A percentile compares a stretch with the other conserved stretches of the same genome.
These are phyloP conservation scores for Oscheius onirici DNA, from an alignment of 2,888 invertebrate genomes.

Conservation along the genomic window DNA sequence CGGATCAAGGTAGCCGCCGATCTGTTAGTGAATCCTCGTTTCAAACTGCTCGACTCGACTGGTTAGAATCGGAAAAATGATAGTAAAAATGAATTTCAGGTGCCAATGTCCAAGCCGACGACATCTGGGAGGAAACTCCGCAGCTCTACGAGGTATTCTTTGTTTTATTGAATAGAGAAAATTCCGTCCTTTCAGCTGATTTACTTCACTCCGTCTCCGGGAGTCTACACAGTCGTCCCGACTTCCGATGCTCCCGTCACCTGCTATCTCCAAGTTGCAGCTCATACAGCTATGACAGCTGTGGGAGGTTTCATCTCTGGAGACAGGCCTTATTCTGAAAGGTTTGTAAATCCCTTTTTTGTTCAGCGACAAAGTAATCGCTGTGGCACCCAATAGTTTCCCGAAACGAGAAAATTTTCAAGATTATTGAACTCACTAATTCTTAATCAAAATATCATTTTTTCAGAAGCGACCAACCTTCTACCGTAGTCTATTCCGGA, in stretches of 20 bases:
- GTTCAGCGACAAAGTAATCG: too few species aligned
- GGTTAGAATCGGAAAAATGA: constrained; percentile 36
- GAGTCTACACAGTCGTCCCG: constrained; percentile 46
- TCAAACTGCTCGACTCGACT: constrained; percentile 42
- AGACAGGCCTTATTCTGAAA: constrained; percentile 28
- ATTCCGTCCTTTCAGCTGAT: constrained; percentile 16
- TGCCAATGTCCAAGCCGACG: not conserved
- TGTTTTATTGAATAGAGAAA: too few species aligned
- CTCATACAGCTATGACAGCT: constrained; percentile 38
- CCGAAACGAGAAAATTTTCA: not conserved
- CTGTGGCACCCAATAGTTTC: too few species aligned
- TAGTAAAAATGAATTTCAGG: not conserved
- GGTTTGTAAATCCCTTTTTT: too few species aligned
- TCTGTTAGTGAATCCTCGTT: constrained; percentile 42
- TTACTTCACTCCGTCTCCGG: constrained; percentile 36
- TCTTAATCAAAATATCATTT: too few species aligned
- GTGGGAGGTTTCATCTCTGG: constrained; percentile 48
- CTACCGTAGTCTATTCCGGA: not conserved
- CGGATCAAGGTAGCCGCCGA: constrained; percentile 46
- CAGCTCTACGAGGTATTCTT: not conserved
- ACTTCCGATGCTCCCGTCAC: constrained; percentile 41
- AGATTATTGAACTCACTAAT: not conserved
- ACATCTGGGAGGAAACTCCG: constrained; percentile 13
- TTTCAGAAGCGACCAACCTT: constrained; percentile 49
- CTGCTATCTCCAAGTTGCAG: constrained; percentile 43